Evolutionary conservation across 2,113 vertebrate species (phyloP).

Genomic region (Mesocricetus auratus): DNA sequence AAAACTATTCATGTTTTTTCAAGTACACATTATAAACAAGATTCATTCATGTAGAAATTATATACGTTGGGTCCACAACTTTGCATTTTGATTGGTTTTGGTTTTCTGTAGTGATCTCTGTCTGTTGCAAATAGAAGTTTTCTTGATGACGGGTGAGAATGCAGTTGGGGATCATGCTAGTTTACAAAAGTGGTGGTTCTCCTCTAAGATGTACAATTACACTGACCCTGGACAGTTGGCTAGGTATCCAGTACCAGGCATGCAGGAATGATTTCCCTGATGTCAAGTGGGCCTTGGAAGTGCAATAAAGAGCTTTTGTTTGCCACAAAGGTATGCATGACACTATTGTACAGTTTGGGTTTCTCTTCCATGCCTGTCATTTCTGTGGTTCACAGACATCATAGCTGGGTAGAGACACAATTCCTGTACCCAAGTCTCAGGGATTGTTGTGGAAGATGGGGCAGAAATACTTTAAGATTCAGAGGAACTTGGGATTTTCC

Average conservation of each 20-base stretch:
- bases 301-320: not conserved
- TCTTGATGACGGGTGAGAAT: not conserved
- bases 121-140: not conserved
- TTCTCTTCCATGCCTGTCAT: not conserved
- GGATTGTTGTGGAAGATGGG: not conserved
- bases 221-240: not conserved
- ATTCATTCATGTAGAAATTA: not conserved
- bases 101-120: not conserved
- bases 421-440: not conserved
- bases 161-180: not conserved
- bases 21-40: not conserved
- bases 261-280: not conserved
- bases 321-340: not conserved
- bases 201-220: not conserved
- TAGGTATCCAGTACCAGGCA: not conserved
- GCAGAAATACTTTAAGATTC: not conserved
- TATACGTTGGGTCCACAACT: not conserved
- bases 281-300: too few species aligned
- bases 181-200: not conserved
- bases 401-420: not conserved
- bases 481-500: not conserved
- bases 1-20: not conserved
- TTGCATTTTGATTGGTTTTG: not conserved
- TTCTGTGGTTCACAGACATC: not conserved
- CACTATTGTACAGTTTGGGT: not conserved